These are phyloP conservation scores for Sciurus vulgaris DNA, from an alignment of 2,797 vertebrate species.

Conservation along the genomic window DNA sequence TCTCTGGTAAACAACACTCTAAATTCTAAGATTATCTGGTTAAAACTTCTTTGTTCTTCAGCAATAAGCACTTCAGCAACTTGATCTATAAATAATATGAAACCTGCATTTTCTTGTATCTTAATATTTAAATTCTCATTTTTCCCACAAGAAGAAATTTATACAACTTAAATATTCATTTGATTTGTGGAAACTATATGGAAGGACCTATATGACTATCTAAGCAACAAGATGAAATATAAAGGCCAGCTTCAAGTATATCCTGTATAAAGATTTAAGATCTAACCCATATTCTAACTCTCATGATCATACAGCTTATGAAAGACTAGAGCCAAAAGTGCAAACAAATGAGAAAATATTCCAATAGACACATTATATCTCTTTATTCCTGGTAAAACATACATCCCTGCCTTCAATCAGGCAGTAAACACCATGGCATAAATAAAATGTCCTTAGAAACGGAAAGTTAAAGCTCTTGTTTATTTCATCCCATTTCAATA, in stretches of 20 bases:
- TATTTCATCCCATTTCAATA: neutral
- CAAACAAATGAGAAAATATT: neutral
- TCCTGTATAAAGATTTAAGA: neutral
- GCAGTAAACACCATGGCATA: neutral
- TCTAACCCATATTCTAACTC: neutral
- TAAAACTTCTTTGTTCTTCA: neutral
- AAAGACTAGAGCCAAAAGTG: neutral
- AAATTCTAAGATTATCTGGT: neutral
- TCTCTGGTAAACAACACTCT: neutral
- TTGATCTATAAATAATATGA: neutral
- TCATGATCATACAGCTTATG: neutral
- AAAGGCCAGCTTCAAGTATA: neutral
- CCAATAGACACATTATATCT: neutral
- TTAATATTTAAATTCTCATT: neutral
- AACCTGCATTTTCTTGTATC: neutral
- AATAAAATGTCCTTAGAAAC: neutral
- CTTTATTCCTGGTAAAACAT: neutral
- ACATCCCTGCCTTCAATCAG: neutral
- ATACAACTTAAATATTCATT: neutral
- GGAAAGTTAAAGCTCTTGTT: neutral
- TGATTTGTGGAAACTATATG: neutral
- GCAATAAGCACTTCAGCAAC: neutral
- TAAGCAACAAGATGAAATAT: neutral
- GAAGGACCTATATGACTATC: neutral
- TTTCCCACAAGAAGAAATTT: neutral